These are phyloP conservation scores for Koerneria pararmatus DNA, from an alignment of 2,888 invertebrate genomes.

Conservation along the genomic window DNA sequence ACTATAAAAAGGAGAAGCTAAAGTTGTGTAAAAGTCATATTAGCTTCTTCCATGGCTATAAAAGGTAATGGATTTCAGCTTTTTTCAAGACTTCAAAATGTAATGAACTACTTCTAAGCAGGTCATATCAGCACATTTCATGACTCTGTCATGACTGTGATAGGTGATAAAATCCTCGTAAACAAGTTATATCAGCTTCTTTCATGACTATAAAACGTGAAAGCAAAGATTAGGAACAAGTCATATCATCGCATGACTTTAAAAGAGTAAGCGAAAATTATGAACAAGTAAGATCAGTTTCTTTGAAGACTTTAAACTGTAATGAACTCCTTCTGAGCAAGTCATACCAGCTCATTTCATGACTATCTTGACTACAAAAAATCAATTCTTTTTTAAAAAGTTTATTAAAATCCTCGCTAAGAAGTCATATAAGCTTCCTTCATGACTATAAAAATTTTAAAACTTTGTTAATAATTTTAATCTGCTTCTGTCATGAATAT, in stretches of 20 bases:
- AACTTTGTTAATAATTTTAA: background rate
- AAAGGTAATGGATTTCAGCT: too few species aligned
- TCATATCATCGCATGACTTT: background rate
- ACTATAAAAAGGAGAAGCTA: too few species aligned
- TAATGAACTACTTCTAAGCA: background rate
- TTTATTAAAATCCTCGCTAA: background rate
- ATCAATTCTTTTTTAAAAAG: background rate
- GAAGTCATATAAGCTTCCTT: too few species aligned
- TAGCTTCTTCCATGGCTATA: background rate
- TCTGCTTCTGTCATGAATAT: background rate
- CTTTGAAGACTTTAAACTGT: background rate
- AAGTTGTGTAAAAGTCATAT: background rate
- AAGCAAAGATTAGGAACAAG: background rate
- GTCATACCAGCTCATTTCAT: conserved; percentile 12
- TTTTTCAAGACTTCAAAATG: background rate
- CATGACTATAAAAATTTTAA: too few species aligned
- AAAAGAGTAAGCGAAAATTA: background rate
- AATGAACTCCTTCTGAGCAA: background rate
- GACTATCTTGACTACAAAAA: conserved; percentile 14
- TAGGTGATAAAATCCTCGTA: background rate
- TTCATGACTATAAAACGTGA: too few species aligned
- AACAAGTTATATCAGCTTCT: too few species aligned
- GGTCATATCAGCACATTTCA: conserved; percentile 11
- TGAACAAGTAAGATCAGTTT: background rate
- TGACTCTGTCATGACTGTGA: conserved; percentile 12